Base-by-base conservation (phyloP, 2,888 invertebrate species). In the Augiades crinisus region DNA sequence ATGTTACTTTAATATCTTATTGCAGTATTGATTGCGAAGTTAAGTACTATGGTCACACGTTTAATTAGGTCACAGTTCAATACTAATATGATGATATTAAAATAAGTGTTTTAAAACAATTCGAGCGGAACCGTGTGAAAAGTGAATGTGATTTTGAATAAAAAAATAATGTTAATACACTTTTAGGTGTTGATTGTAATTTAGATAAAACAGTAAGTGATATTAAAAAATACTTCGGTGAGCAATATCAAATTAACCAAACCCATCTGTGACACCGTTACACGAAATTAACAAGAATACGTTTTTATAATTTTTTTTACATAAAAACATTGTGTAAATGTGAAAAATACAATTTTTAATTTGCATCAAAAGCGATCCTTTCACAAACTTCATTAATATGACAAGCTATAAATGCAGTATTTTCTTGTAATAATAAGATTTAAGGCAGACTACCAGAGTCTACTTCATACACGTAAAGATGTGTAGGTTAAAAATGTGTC, bases 91-190 rank as follows among this genome's bases (percentile, higher is more conserved):
- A n/a, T n/a, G n/a, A n/a, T 10, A 27, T 41, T 40, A 27, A 41
- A 41, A 27, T 10, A 12, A 16, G 13, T 10, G 5, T 5, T 40
- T 16, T 8, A 24, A 14, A 12, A 6, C 12, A 8, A n/a, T 3
- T 19, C 5, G 10, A 30, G 43, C 17, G 12, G 30, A 30, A 30
- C 17, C 16, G 17, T n/a, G 12, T n/a, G 30, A 12, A 43, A 30
- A 43, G 43, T 43, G 43, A 43, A 43, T 19, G 43, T 43, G 4
- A 43, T 30, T 30, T n/a, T n/a, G 2, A n/a, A 10, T 30, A 12
- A 12, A 30, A 27, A 30, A 4, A 12, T 30, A 30, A 16, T 16
- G n/a, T 30, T 17, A 16, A 10, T 31, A 43, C 19, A 6, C 16
- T 43, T 30, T 16, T 41, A n/a, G 17, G n/a, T 17, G 6, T 12